phyloP scores from a whole-genome alignment of 2,888 invertebrate species.

The Napeogenes sylphis region DNA sequence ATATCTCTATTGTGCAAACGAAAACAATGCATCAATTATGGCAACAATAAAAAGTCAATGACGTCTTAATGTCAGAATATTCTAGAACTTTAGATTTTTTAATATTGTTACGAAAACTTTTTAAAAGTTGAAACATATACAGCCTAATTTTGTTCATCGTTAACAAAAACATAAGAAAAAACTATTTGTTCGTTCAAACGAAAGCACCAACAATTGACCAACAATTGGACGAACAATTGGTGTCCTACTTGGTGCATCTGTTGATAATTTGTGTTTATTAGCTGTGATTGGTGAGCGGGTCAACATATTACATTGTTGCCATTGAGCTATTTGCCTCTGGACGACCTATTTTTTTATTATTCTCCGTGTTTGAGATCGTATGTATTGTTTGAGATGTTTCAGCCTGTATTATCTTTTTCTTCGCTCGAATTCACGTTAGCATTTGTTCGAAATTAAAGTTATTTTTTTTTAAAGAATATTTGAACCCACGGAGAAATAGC shows the following conservation, averaged over 20 bases:
- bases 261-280: conserved; percentile 69
- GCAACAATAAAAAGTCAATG: conserved; percentile 22
- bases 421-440: no score
- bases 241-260: conserved; percentile 44
- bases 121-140: no score
- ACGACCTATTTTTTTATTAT: conserved; percentile 1
- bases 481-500: no score
- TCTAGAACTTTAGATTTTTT: background rate
- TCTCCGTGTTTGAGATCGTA: background rate
- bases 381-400: background rate
- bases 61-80: conserved; percentile 8
- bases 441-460: no score
- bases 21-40: conserved; percentile 38
- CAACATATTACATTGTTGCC: conserved; percentile 49
- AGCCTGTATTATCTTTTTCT: background rate
- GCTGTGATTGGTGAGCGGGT: conserved; percentile 68
- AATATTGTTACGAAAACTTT: background rate
- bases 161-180: no score
- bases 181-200: conserved; percentile 13
- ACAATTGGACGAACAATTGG: conserved; percentile 28
- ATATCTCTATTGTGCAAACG: conserved; percentile 52
- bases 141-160: no score
- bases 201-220: conserved; percentile 3
- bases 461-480: no score
- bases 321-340: conserved; percentile 49